phyloP scores from a whole-genome alignment of 2,113 vertebrate species.

The Azemiops feae region DNA sequence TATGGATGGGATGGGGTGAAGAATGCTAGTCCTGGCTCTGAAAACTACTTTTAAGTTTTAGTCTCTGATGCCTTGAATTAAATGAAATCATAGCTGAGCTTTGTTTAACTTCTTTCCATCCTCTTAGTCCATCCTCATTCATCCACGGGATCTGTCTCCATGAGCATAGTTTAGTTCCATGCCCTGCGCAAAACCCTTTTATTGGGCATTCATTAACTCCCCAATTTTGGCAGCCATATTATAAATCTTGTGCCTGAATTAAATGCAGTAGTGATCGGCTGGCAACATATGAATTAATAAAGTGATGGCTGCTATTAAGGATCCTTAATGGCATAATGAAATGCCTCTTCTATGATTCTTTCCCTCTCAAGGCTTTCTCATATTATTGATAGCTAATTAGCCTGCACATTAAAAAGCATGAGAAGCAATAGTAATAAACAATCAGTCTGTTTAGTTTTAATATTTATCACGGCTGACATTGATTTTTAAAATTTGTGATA shows the following conservation, averaged over 20 bases:
- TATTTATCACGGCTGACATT: conserved; percentile 37
- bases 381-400: conserved; percentile 66
- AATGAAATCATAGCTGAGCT: neutral
- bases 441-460: conserved; percentile 60
- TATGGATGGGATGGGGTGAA: neutral
- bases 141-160: conserved; percentile 36
- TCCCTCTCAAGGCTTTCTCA: conserved; percentile 54
- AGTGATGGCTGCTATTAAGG: conserved; percentile 63
- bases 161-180: conserved; percentile 39
- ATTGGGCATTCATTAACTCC: neutral
- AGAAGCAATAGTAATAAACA: conserved; percentile 54
- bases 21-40: neutral
- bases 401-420: conserved; percentile 43
- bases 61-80: neutral
- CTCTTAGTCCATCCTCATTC: neutral
- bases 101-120: neutral
- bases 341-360: conserved; percentile 60
- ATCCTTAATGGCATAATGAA: conserved; percentile 65
- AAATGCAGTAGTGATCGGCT: conserved; percentile 43
- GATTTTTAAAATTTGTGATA: conserved; percentile 45
- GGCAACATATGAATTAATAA: conserved; percentile 63
- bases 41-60: neutral
- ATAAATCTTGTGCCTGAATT: conserved; percentile 44
- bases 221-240: conserved; percentile 4
- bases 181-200: neutral